These are phyloP conservation scores for Pteria penguin DNA, from an alignment of 2,888 invertebrate genomes.

Conservation along the genomic window DNA sequence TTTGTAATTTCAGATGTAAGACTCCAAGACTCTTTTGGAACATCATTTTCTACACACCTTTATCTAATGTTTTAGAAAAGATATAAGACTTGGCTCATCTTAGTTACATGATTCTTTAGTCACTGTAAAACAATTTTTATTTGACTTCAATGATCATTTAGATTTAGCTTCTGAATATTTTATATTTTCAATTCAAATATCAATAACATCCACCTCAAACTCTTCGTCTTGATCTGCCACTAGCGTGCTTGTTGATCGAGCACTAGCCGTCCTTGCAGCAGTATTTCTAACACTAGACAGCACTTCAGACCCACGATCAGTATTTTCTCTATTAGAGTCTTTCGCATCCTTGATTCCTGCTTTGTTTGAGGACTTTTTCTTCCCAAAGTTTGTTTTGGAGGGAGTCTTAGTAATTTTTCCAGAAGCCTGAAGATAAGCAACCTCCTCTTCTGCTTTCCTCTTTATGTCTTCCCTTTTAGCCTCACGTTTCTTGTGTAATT, in stretches of 20 bases:
- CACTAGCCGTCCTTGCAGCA: conserved; percentile 6
- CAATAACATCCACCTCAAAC: conserved; percentile 36
- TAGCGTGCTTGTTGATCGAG: conserved; percentile 17
- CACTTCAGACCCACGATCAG: not conserved
- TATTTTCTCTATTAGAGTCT: conserved; percentile 21
- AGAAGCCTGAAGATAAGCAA: conserved; percentile 71
- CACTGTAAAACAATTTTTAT: no score
- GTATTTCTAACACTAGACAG: not conserved
- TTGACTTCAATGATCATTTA: no score
- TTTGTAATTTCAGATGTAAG: no score
- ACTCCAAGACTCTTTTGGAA: no score
- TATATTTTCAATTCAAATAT: not conserved
- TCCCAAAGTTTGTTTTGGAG: conserved; percentile 54
- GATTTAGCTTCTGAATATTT: no score
- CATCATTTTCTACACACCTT: no score
- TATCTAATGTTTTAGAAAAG: no score
- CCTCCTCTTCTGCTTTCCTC: conserved; percentile 74
- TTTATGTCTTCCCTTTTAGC: conserved; percentile 72
- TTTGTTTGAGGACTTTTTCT: conserved; percentile 47
- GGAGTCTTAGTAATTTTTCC: conserved; percentile 73
- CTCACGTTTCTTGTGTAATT: conserved; percentile 75
- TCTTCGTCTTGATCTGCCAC: conserved; percentile 21
- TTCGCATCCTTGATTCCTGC: conserved; percentile 10
- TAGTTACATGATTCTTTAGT: no score
- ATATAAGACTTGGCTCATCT: no score